Evolutionary conservation across 2,888 invertebrate genomes (phyloP).

Genomic region (Melanchra persicariae): DNA sequence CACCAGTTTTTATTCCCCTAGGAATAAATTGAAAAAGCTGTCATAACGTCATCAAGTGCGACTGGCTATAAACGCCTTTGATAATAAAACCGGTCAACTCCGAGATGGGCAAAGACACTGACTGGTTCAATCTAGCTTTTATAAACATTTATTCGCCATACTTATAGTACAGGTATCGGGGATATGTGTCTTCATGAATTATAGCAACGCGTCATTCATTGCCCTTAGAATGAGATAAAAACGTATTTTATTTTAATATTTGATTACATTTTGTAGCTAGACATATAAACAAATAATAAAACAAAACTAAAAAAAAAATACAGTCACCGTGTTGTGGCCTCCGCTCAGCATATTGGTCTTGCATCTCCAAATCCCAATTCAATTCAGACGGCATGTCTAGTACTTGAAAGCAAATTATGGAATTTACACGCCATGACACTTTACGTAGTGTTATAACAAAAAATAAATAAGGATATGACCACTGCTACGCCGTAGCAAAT

Average conservation of each 20-base stretch:
- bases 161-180: slow-evolving; percentile 6
- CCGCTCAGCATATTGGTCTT: background rate
- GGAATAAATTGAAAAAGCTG: slow-evolving; percentile 17
- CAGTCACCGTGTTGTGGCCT: background rate
- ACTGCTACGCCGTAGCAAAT: slow-evolving; percentile 60
- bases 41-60: slow-evolving; percentile 40
- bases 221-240: background rate
- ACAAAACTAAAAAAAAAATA: background rate
- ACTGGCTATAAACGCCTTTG: slow-evolving; percentile 40
- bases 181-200: slow-evolving; percentile 11
- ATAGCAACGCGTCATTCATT: slow-evolving; percentile 4
- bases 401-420: background rate
- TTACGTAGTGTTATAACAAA: background rate
- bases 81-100: slow-evolving; percentile 50
- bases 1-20: slow-evolving; percentile 13
- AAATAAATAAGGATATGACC: background rate
- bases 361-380: background rate
- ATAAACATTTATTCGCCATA: slow-evolving; percentile 29
- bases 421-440: background rate
- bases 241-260: too few relatives aligned
- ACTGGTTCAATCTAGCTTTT: slow-evolving; percentile 28
- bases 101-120: slow-evolving; percentile 27
- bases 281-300: background rate
- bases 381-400: background rate
- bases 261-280: too few relatives aligned